A percentile compares a stretch with the other conserved stretches of the same genome.
Evolutionary conservation across 2,888 invertebrate genomes (phyloP).

Genomic region (Tethea ocularis): DNA sequence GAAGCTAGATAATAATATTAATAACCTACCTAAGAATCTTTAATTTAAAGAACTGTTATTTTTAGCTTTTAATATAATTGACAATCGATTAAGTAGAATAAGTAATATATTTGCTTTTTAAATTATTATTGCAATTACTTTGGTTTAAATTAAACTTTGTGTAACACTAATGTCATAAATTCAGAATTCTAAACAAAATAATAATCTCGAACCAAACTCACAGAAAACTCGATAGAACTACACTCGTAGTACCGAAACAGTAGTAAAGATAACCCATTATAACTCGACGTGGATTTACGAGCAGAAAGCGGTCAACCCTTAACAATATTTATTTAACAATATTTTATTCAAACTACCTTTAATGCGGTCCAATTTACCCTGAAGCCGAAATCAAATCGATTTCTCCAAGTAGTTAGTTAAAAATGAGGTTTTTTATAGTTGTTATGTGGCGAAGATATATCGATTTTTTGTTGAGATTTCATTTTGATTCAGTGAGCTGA

Average conservation of each 20-base stretch:
- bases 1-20: no score
- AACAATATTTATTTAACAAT: constrained; percentile 62
- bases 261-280: constrained; percentile 57
- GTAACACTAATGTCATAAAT: no score
- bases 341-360: constrained; percentile 48
- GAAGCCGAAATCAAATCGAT: constrained; percentile 5
- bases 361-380: constrained; percentile 26
- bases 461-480: no score
- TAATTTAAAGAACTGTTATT: no score
- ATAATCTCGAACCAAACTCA: neutral
- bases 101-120: no score
- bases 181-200: no score
- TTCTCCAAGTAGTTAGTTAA: constrained; percentile 9
- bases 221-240: neutral
- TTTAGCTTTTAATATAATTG: no score
- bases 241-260: constrained; percentile 17
- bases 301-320: constrained; percentile 43
- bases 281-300: constrained; percentile 54
- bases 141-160: no score
- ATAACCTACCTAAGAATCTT: no score
- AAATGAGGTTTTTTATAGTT: constrained; percentile 12
- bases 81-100: no score
- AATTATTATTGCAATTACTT: no score
- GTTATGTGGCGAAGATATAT: constrained; percentile 18
- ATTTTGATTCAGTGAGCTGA: no score